phyloP scores from a whole-genome alignment of 2,797 vertebrate species.

The Lepilemur ruficaudatus region DNA sequence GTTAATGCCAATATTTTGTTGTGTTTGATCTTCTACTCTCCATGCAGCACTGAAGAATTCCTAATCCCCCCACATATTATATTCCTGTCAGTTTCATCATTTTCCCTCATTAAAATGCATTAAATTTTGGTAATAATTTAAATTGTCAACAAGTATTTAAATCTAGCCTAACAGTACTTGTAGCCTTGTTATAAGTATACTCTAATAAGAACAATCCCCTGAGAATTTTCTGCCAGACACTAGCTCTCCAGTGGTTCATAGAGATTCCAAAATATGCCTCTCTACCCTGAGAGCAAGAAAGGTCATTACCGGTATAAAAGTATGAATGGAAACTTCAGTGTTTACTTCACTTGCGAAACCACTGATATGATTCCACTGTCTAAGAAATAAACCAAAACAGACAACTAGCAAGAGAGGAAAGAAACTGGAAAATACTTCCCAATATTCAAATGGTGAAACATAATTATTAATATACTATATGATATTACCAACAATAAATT shows the following conservation, averaged over 20 bases:
- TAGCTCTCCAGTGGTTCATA: background rate
- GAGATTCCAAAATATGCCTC: slow-evolving; percentile 36
- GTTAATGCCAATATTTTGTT: background rate
- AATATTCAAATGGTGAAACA: background rate
- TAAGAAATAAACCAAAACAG: slow-evolving; percentile 1
- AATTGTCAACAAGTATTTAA: slow-evolving; percentile 41
- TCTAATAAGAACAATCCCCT: background rate
- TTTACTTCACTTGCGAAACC: background rate
- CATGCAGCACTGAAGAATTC: background rate
- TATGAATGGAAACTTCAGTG: background rate
- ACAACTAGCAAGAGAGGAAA: background rate
- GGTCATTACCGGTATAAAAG: background rate
- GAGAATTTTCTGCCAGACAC: background rate
- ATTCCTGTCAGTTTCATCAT: background rate
- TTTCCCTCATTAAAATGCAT: slow-evolving; percentile 22
- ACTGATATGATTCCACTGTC: background rate
- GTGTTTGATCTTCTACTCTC: slow-evolving; percentile 5
- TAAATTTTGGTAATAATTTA: slow-evolving; percentile 33
- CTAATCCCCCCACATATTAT: background rate
- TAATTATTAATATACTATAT: background rate
- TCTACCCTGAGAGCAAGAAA: background rate
- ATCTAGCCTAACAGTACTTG: background rate
- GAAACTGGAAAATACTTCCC: background rate
- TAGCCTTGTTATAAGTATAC: background rate
- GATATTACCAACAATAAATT: background rate